Base-by-base conservation (phyloP, 1,140 invertebrate species). In the Drosophila elegans region DNA sequence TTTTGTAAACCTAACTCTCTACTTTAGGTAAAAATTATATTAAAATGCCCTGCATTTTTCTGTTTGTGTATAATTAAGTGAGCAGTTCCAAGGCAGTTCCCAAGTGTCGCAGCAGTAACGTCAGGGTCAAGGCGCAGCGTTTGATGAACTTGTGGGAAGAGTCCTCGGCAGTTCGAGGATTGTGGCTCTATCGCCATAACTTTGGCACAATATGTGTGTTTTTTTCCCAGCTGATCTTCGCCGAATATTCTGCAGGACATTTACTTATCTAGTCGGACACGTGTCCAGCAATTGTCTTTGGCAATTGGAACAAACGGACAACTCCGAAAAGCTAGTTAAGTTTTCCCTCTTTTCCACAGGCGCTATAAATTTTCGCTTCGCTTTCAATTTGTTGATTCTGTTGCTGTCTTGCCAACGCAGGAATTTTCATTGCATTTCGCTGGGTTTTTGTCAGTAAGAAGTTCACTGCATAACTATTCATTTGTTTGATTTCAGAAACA, bases 161-260 rank as follows among this genome's bases (percentile, higher is more conserved):
- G 59, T 79, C 57, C 71, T 63, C 55, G 36, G 25, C 49, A 32
- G 21, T n/a, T 32, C 39, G 39, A 10, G 25, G 34, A 39, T 38
- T 34, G 38, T 36, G 16, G 41, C 51, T 46, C 49, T 53, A 81
- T 71, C 74, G 66, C 59, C 83, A 89, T 88, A 77, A 88, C 51
- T 89, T 89, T 67, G 62, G 38, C 49, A 80, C 67, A 89, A 80
- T 83, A 88, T 83, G 76, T 61, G 48, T 57, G 42, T 61, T 76
- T 88, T 67, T 81, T 88, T 71, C 56, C 53, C 29, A 68, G 46
- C 77, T 68, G 71, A 78, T 77, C 71, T 84, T 64, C 13, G 38
- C 55, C 73, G 38, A 68, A 52, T 67, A 75, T 66, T 75, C 49
- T 39, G 41, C 6, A 32, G 51, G 36, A 34, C 57, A 72, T 45